These are phyloP conservation scores for Tachuris rubrigastra DNA, from an alignment of 2,113 vertebrate genomes.

Conservation along the genomic window DNA sequence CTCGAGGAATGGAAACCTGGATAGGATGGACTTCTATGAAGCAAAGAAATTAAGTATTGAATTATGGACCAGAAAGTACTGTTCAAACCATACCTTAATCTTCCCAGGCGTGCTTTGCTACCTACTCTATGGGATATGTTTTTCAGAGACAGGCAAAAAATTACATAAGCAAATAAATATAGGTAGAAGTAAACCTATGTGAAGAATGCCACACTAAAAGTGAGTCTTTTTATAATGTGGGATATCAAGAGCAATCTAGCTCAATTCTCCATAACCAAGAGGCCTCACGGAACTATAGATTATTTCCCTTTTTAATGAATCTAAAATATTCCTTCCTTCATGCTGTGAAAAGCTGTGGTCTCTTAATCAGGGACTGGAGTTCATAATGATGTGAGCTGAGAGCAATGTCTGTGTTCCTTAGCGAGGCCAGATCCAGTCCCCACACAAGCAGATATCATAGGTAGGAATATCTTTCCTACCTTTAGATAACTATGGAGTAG, in stretches of 20 bases:
- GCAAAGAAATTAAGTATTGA: not conserved
- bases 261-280: not conserved
- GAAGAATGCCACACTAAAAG: not conserved
- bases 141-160: not conserved
- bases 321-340: not conserved
- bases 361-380: not conserved
- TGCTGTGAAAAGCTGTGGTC: not conserved
- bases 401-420: not conserved
- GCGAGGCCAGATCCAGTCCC: not conserved
- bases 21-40: not conserved
- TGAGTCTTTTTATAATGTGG: not conserved
- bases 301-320: not conserved
- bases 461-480: not conserved
- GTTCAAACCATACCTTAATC: not conserved
- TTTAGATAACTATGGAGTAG: not conserved
- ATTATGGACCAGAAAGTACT: not conserved
- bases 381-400: not conserved
- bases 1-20: not conserved
- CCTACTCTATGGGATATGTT: not conserved
- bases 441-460: fast-evolving
- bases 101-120: not conserved
- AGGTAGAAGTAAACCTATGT: not conserved
- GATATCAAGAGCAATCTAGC: not conserved
- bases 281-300: not conserved
- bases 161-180: not conserved